A percentile compares a stretch with the other conserved stretches of the same genome.
These are phyloP conservation scores for Galbula dea DNA, from an alignment of 2,113 vertebrate species.

Conservation along the genomic window DNA sequence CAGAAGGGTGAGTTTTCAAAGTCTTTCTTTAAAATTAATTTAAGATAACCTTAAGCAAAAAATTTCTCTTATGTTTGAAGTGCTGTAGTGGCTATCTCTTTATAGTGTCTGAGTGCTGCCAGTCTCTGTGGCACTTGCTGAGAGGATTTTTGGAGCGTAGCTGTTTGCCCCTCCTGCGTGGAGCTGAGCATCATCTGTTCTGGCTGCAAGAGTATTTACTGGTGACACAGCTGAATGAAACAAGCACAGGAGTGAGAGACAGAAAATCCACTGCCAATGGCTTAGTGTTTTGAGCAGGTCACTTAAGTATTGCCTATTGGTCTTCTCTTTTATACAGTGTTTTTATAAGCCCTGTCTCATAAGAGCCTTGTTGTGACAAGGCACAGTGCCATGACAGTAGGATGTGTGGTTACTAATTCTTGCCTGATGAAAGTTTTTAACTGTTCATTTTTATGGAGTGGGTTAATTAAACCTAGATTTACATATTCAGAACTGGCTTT, in stretches of 20 bases:
- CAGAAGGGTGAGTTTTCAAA: slow-evolving; percentile 76
- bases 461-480: not conserved
- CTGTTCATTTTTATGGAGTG: not conserved
- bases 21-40: slow-evolving; percentile 52
- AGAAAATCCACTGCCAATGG: not conserved
- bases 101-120: not conserved
- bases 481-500: not conserved
- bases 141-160: not conserved
- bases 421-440: not conserved
- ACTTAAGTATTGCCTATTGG: not conserved
- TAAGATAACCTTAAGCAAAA: slow-evolving; percentile 37
- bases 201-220: not conserved
- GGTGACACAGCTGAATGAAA: not conserved
- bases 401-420: not conserved
- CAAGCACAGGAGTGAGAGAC: not conserved
- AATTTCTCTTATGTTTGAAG: slow-evolving; percentile 16
- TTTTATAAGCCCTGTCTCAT: not conserved
- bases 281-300: not conserved
- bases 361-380: not conserved
- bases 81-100: slow-evolving; percentile 1
- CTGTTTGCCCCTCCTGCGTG: not conserved
- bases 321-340: too few species aligned
- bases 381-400: not conserved
- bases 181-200: slow-evolving; percentile 18
- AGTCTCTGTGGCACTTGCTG: not conserved